Evolutionary conservation across 37 sponge, comb jelly and placozoan genomes (phyloP), one percentile per base, ranked within the genome.

Genomic region (Tethya wilhelma): DNA sequence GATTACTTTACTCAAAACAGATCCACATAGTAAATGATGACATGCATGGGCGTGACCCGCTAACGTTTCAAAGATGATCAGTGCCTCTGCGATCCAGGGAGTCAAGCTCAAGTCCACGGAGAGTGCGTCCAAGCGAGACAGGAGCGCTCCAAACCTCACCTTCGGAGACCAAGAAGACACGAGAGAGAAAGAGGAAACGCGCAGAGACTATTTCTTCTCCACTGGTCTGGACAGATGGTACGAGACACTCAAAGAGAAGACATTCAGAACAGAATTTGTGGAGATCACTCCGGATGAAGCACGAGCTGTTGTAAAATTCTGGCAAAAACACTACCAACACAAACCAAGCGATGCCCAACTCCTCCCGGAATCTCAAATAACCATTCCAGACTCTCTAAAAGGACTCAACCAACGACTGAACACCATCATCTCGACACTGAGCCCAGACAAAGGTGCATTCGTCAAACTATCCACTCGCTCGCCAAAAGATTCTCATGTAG

Each of bases 401-500:
- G 62, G 29, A 2, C 60, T 80, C 1, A 7, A 3, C 37, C n/a
- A 70, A 3, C 58, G 81, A 8, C 58, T 80, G 38, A 41, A 32
- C 28, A 38, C 38, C 23, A 29, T 56, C 29, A 80, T 80, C 5
- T 20, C 39, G 9, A 29, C 44, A 32, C 44, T 80, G n/a, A 38
- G 72, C 25, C 43, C 81, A 11, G 36, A 67, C 1, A 31, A 69
- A 25, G 81, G 81, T 59, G 81, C 38, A 19, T 80, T 80, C 36
- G 63, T 80, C 2, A 80, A 80, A 62, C 81, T 80, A 5, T 70
- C 81, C 12, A 80, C 81, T 1, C 38, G 81, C 55, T 80, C 81
- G 36, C 81, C 81, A 30, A 80, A 80, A 42, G 81, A 80, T 63
- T 80, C 81, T 34, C 71, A 80, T 36, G 29, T 80, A 7, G 81